Conservation (phyloP, 2,797 vertebrate species). For the Aphelocoma californica region DNA sequence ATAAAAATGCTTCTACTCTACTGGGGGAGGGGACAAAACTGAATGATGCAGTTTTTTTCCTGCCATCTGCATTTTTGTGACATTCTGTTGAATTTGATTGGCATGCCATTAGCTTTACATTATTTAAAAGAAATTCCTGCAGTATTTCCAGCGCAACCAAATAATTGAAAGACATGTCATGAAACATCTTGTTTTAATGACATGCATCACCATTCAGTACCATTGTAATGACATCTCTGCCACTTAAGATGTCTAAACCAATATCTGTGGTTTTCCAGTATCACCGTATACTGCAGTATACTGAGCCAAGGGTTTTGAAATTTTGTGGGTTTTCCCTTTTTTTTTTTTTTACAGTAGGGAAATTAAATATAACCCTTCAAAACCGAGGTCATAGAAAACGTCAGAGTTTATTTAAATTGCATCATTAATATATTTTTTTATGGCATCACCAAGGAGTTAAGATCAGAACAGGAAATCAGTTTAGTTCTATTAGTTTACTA, state of each 20-base stretch:
- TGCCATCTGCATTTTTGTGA: neutral
- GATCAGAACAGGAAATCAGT: neutral
- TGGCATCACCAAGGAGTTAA: neutral
- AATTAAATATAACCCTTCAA: neutral
- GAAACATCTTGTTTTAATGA: constrained; percentile 28
- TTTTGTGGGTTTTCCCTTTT: neutral
- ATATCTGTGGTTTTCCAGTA: neutral
- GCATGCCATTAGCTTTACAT: constrained; percentile 6
- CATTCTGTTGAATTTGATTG: constrained; percentile 18
- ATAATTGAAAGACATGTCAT: constrained; percentile 52
- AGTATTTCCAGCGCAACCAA: neutral
- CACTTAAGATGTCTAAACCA: constrained; percentile 29
- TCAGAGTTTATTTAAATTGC: neutral
- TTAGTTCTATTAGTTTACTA: neutral
- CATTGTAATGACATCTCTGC: constrained; percentile 8
- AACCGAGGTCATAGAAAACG: neutral
- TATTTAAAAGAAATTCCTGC: constrained; percentile 29
- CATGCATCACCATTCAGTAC: neutral
- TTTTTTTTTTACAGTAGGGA: neutral
- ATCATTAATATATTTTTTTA: neutral
- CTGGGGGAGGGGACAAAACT: neutral
- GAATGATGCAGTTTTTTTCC: neutral
- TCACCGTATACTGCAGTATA: neutral
- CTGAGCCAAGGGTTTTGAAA: neutral
- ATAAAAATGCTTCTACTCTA: neutral